Evolutionary conservation across 1,140 invertebrate genomes (phyloP).

Genomic region (Drosophila triauraria): DNA sequence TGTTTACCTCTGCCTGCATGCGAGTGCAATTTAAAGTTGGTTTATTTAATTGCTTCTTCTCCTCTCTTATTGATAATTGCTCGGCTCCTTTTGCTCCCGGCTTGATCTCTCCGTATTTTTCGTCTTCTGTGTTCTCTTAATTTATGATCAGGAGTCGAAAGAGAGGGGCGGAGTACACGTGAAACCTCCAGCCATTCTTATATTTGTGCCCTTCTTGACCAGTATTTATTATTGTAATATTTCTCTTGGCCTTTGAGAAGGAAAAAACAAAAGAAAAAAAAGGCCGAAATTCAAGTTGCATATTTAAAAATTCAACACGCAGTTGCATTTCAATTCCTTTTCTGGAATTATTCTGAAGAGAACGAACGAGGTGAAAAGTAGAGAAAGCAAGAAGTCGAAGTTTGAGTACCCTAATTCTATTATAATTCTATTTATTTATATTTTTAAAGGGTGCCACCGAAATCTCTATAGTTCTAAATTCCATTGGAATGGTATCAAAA

Average conservation of each 20-base stretch:
- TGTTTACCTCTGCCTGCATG: conserved; percentile 1
- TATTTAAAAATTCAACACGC: conserved; percentile 72
- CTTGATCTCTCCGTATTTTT: conserved; percentile 10
- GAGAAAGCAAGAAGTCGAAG: not conserved
- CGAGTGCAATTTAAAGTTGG: conserved; percentile 26
- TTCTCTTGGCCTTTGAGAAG: conserved; percentile 16
- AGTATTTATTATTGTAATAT: conserved; percentile 65
- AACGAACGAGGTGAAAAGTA: conserved; percentile 8
- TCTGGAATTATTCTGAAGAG: conserved; percentile 55
- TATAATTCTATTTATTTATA: not conserved
- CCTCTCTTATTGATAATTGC: conserved; percentile 43
- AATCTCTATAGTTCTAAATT: too few species aligned
- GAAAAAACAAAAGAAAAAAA: conserved; percentile 4
- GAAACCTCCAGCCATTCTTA: conserved; percentile 1
- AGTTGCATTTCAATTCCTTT: conserved; percentile 72
- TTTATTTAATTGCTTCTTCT: conserved; percentile 29
- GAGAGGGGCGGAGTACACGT: conserved; percentile 14
- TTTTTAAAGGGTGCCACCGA: not conserved
- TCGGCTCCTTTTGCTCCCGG: conserved; percentile 30
- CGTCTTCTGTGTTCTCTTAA: not conserved
- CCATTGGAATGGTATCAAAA: too few species aligned
- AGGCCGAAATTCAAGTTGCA: conserved; percentile 35
- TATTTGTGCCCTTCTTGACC: not conserved
- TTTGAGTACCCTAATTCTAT: not conserved
- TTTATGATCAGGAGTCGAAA: conserved; percentile 30